phyloP scores from a whole-genome alignment of 64 coral and sea anemone species.

The Montipora efflorescens region DNA sequence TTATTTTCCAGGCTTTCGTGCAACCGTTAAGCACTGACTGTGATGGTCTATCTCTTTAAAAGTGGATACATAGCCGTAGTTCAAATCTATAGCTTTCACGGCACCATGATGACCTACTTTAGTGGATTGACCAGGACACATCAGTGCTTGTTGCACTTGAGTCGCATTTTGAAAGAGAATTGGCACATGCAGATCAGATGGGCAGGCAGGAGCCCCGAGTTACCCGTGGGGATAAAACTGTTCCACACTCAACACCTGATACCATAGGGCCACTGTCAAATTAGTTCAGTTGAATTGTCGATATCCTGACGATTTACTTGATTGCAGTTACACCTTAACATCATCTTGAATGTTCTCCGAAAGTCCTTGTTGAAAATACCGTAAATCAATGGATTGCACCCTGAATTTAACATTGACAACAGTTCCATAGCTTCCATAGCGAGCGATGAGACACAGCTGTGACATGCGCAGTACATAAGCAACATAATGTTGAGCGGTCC shows the following conservation, averaged over 20 bases:
- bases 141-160: too few species aligned
- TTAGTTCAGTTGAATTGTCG: conserved; percentile 28
- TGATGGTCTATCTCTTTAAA: too few species aligned
- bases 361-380: conserved; percentile 78
- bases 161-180: too few species aligned
- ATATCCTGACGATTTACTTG: conserved; percentile 29
- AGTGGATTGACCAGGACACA: too few species aligned
- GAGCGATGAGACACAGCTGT: conserved; percentile 78
- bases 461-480: conserved; percentile 78
- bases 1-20: too few species aligned
- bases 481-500: conserved; percentile 85
- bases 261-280: not conserved
- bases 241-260: not conserved
- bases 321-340: conserved; percentile 62
- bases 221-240: not conserved
- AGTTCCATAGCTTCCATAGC: conserved; percentile 71
- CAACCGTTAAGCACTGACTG: too few species aligned
- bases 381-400: conserved; percentile 88
- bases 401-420: conserved; percentile 81
- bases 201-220: too few species aligned
- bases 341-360: conserved; percentile 71
- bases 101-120: too few species aligned
- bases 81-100: too few species aligned
- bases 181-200: too few species aligned
- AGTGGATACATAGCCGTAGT: too few species aligned